These are phyloP conservation scores for Valencia hispanica DNA, from an alignment of 2,797 vertebrate genomes.

Conservation along the genomic window DNA sequence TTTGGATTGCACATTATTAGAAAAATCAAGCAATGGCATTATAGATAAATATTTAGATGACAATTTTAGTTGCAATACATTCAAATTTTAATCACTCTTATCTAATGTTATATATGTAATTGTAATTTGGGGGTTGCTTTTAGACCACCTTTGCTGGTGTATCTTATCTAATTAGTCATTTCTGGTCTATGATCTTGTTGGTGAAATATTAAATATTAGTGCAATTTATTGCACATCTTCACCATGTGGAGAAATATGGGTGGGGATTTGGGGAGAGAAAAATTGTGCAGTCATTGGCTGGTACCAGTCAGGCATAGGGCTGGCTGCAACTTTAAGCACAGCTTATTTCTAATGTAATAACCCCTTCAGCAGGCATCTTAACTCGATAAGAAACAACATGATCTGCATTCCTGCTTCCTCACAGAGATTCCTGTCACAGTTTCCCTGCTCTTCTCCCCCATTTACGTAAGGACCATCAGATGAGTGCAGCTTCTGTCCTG, in stretches of 20 bases:
- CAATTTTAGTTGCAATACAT: background rate
- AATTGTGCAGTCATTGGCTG: slow-evolving; percentile 10
- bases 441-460: background rate
- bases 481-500: background rate
- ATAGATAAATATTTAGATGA: too few relatives aligned
- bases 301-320: background rate
- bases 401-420: slow-evolving; percentile 62
- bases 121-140: background rate
- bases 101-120: background rate
- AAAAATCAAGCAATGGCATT: background rate
- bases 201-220: too few relatives aligned
- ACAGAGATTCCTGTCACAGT: slow-evolving; percentile 34
- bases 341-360: slow-evolving; percentile 68
- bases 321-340: slow-evolving; percentile 39
- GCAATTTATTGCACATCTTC: too few relatives aligned
- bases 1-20: background rate
- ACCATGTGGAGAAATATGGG: background rate
- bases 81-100: background rate
- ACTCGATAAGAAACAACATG: slow-evolving; percentile 58
- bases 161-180: background rate
- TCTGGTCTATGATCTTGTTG: too few relatives aligned
- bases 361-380: slow-evolving; percentile 61
- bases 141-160: background rate
- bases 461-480: background rate
- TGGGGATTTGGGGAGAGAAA: background rate